Conservation (phyloP, 2,888 invertebrate genomes). For the Troides helena region DNA sequence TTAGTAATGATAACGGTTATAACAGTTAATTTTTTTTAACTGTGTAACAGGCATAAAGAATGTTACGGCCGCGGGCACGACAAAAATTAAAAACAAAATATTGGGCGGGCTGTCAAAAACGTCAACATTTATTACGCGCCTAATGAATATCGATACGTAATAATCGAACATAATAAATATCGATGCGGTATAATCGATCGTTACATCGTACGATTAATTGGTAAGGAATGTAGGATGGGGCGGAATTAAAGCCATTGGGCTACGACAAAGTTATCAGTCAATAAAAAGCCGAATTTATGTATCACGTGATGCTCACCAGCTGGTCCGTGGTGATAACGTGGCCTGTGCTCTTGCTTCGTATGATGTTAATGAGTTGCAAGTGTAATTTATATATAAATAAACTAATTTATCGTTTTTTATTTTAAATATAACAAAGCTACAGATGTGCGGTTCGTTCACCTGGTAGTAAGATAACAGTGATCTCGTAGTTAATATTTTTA, state of each 20-base stretch:
- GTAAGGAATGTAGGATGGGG: conserved; percentile 1
- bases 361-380: too few species aligned
- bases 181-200: conserved; percentile 6
- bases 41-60: too few species aligned
- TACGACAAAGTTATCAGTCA: conserved; percentile 41
- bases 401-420: too few species aligned
- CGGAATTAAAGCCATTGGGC: conserved; percentile 23
- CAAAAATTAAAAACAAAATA: not conserved
- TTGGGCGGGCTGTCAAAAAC: not conserved
- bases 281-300: conserved; percentile 52
- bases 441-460: too few species aligned
- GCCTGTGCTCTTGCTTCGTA: conserved; percentile 14
- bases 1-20: too few species aligned
- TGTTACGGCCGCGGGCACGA: too few species aligned
- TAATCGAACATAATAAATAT: too few species aligned
- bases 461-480: too few species aligned
- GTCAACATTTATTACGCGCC: not conserved
- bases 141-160: conserved; percentile 9
- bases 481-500: too few species aligned
- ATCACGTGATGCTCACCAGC: conserved; percentile 51
- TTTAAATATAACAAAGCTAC: too few species aligned
- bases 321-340: conserved; percentile 45
- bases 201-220: conserved; percentile 11
- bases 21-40: too few species aligned
- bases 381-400: too few species aligned